Base-by-base conservation (phyloP, 2,888 invertebrate genomes). In the Limnephilus auricula region DNA sequence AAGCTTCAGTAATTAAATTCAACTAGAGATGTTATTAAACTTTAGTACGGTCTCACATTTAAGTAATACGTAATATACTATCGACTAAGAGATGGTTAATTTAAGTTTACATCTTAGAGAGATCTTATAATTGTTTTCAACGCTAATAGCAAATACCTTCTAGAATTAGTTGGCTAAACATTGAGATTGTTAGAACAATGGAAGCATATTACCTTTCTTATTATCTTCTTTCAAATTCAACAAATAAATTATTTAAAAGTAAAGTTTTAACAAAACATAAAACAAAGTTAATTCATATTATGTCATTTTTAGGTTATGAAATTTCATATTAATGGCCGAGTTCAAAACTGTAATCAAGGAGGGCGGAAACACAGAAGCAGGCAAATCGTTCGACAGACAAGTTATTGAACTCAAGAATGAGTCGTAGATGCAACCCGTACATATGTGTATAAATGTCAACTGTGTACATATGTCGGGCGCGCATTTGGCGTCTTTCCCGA, bases 111-210 rank as follows among this genome's bases (percentile, higher is more conserved):
- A 25, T 65, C 65, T 65, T 65, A 18, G 50, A 65, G 50, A 65
- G 50, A 65, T 65, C 50, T 65, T 65, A n/a, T 65, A n/a, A 65
- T 65, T 65, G 25, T n/a, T 65, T 65, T 65, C 65, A 65, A 65
- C 25, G 25, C 65, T 65, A 65, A 25, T 65, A 65, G 65, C 80
- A 32, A 80, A 32, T 80, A n/a, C 40, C n/a, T 84, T n/a, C 37
- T 84, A 34, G 84, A 37, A 37, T 84, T 40, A 50, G 13, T 87
- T 87, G 31, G 65, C 87, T 87, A 90, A 87, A 90, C 40, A 90
- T 78, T 89, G 78, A 78, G 78, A 78, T 82, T 78, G 83, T 78
- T 37, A 88, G 65, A 89, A 65, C 82, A 9, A 90, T 78, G 78
- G 78, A 90, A 90, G 83, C 87, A 87, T 90, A 89, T 82, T 82